These are phyloP conservation scores for Hoplias malabaricus DNA, from an alignment of 2,113 vertebrate genomes.

Conservation along the genomic window DNA sequence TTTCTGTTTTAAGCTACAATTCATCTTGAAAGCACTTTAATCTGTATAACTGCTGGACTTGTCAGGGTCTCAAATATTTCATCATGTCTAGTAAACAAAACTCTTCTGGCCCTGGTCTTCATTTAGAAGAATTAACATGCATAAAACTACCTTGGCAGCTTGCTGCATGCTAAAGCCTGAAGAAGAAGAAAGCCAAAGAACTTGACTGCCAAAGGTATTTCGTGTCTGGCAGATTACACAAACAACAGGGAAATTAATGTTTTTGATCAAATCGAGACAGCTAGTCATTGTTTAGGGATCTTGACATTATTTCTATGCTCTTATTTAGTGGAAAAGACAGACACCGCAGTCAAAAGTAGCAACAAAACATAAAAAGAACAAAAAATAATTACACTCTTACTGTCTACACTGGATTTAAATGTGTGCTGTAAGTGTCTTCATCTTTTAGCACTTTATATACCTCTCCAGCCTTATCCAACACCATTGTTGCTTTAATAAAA, in stretches of 20 bases:
- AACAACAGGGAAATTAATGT: constrained; percentile 61
- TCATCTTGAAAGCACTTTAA: neutral
- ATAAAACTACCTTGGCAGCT: constrained; percentile 48
- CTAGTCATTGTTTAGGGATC: constrained; percentile 66
- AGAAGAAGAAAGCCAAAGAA: constrained; percentile 38
- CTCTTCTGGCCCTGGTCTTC: neutral
- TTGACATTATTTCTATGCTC: constrained; percentile 52
- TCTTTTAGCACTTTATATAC: neutral
- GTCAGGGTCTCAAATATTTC: neutral
- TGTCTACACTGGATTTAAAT: neutral
- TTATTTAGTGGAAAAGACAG: constrained; percentile 53
- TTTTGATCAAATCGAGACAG: constrained; percentile 58
- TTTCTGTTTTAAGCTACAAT: neutral
- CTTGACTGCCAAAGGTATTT: constrained; percentile 63
- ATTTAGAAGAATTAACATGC: constrained; percentile 24
- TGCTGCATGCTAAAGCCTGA: constrained; percentile 37
- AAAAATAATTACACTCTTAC: neutral
- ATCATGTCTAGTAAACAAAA: constrained; percentile 9
- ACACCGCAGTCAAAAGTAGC: neutral
- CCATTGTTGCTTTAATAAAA: too few relatives aligned
- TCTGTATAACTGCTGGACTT: constrained; percentile 13
- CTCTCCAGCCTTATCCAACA: neutral
- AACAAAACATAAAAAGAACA: neutral
- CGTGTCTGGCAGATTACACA: constrained; percentile 62
- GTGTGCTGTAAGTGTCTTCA: neutral